Conservation (phyloP, 1,140 invertebrate genomes). For the Papilio polytes region DNA sequence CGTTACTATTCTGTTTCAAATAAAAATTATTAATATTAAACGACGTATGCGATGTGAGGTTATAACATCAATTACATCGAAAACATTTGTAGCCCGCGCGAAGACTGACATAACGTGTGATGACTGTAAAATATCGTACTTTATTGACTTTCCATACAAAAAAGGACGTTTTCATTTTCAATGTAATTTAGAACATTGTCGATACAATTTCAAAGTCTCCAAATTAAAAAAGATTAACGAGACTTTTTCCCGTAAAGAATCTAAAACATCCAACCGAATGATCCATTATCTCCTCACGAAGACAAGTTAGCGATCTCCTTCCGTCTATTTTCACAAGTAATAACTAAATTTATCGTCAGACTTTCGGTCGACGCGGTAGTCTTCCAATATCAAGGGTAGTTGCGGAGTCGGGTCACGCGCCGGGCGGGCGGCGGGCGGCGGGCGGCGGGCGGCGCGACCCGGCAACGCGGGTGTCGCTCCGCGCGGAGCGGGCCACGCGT, state of each 20-base stretch:
- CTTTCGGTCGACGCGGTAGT: conserved; percentile 73
- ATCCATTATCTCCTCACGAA: conserved; percentile 82
- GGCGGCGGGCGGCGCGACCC: conserved; percentile 50
- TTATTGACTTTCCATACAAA: neutral
- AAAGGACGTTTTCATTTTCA: neutral
- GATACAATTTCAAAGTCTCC: conserved; percentile 72
- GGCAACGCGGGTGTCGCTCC: conserved; percentile 57
- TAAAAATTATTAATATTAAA: conserved; percentile 27
- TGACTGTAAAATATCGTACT: neutral
- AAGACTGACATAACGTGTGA: neutral
- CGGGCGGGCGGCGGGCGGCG: conserved; percentile 45
- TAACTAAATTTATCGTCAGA: conserved; percentile 83
- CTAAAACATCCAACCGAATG: conserved; percentile 79
- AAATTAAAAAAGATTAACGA: conserved; percentile 78
- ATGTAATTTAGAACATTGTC: conserved; percentile 48
- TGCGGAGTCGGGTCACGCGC: conserved; percentile 74
- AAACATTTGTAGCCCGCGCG: neutral
- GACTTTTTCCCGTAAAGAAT: conserved; percentile 74
- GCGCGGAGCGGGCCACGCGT: conserved; percentile 68
- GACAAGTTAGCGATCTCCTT: conserved; percentile 83
- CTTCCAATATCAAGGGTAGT: conserved; percentile 77
- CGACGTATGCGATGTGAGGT: neutral
- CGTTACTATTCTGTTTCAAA: conserved; percentile 18
- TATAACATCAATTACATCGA: neutral
- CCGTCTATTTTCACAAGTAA: conserved; percentile 84